Conservation (phyloP, 2,113 vertebrate genomes). For the Narcine bancroftii region DNA sequence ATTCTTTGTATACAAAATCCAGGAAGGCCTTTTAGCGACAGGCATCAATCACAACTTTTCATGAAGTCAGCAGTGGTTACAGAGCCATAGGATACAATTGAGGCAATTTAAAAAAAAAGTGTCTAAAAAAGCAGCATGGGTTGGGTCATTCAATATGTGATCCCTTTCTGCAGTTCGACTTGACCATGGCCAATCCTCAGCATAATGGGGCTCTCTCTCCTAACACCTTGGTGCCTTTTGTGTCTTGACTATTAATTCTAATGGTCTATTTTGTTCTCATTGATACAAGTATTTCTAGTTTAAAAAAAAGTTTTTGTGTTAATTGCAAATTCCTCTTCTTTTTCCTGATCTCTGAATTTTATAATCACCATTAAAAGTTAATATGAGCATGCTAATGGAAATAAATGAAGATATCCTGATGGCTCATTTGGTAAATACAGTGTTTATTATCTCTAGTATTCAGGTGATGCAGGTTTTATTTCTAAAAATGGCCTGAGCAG, state of each 20-base stretch:
- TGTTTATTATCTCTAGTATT: not conserved
- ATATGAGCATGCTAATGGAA: not conserved
- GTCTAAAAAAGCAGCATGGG: too few relatives aligned
- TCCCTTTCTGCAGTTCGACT: too few relatives aligned
- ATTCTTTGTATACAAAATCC: not conserved
- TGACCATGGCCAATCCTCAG: too few relatives aligned
- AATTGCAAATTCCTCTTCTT: not conserved
- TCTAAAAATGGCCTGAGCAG: not conserved
- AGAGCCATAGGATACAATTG: not conserved
- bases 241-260: too few relatives aligned
- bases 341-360: not conserved
- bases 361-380: not conserved
- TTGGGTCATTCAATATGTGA: too few relatives aligned
- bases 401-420: not conserved
- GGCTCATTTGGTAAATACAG: not conserved
- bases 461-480: not conserved
- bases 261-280: not conserved
- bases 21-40: not conserved
- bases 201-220: too few relatives aligned
- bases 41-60: not conserved
- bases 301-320: not conserved
- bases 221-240: too few relatives aligned
- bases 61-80: not conserved
- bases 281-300: not conserved
- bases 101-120: too few relatives aligned